Percentiles rank a stretch among this genome's conserved stretches.
phyloP scores from a whole-genome alignment of 2,797 vertebrate species.

The Enoplosus armatus region DNA sequence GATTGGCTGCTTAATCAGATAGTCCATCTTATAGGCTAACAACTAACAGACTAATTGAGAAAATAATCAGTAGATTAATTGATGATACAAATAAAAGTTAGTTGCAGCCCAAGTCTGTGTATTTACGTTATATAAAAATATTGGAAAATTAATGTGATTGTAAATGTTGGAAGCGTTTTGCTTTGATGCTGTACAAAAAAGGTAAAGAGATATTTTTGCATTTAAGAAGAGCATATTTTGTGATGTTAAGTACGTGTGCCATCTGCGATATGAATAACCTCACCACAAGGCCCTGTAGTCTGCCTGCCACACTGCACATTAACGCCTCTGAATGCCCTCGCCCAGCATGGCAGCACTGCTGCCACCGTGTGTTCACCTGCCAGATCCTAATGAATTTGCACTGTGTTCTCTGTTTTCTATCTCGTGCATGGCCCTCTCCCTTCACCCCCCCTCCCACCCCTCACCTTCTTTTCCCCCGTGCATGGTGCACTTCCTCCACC shows the following conservation, averaged over 20 bases:
- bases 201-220: constrained; percentile 24
- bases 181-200: constrained; percentile 7
- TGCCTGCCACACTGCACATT: constrained; percentile 80
- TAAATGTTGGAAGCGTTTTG: constrained; percentile 8
- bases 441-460: constrained; percentile 53
- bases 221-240: not conserved
- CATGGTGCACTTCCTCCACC: constrained; percentile 63
- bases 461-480: constrained; percentile 29
- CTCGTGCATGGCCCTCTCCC: constrained; percentile 85
- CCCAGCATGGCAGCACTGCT: constrained; percentile 72
- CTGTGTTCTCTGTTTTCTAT: constrained; percentile 88
- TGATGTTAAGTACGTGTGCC: constrained; percentile 53
- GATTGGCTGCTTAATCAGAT: not conserved
- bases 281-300: constrained; percentile 63
- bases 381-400: constrained; percentile 93
- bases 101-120: not conserved
- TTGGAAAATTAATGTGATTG: not conserved
- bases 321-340: constrained; percentile 78
- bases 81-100: not conserved
- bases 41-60: not conserved
- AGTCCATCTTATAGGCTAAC: not conserved
- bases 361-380: constrained; percentile 76
- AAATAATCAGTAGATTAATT: not conserved
- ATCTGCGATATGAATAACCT: constrained; percentile 63
- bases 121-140: too few species aligned